Conservation (phyloP, 2,888 invertebrate genomes). For the Syrphus vitripennis region DNA sequence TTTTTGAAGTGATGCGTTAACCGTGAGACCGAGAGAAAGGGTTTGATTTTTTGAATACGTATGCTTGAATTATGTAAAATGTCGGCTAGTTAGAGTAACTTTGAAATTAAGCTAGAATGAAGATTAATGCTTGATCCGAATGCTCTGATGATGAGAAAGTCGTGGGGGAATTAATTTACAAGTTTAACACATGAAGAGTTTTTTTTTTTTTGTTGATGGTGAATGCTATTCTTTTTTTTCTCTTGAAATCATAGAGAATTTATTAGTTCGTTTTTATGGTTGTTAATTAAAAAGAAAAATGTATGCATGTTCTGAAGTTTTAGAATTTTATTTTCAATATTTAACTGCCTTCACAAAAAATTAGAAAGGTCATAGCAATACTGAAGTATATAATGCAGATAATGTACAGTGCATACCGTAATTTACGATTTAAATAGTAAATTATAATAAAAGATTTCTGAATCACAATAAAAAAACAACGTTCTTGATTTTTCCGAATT, state of each 20-base stretch:
- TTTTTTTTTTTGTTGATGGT: conserved; percentile 1
- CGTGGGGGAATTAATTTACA: conserved; percentile 40
- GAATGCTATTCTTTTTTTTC: not conserved
- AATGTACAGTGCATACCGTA: no score
- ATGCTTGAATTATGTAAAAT: conserved; percentile 69
- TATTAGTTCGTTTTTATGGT: conserved; percentile 1
- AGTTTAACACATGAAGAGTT: conserved; percentile 35
- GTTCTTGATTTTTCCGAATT: no score
- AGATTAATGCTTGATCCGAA: conserved; percentile 52
- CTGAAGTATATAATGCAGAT: no score
- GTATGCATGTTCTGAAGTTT: not conserved
- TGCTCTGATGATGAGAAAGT: conserved; percentile 53
- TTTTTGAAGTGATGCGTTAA: conserved; percentile 45
- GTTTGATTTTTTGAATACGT: conserved; percentile 53
- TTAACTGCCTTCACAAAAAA: not conserved
- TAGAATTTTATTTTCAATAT: not conserved
- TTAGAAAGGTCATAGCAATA: not conserved
- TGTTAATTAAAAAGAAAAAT: not conserved
- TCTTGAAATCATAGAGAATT: not conserved
- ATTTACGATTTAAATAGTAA: no score
- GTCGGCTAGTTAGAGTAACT: conserved; percentile 45
- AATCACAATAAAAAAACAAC: no score
- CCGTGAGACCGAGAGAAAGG: conserved; percentile 50
- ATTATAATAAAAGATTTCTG: no score
- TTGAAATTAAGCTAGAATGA: conserved; percentile 40